These are phyloP conservation scores for Hirtodrosophila histrioides DNA, from an alignment of 2,888 invertebrate genomes.

Conservation along the genomic window DNA sequence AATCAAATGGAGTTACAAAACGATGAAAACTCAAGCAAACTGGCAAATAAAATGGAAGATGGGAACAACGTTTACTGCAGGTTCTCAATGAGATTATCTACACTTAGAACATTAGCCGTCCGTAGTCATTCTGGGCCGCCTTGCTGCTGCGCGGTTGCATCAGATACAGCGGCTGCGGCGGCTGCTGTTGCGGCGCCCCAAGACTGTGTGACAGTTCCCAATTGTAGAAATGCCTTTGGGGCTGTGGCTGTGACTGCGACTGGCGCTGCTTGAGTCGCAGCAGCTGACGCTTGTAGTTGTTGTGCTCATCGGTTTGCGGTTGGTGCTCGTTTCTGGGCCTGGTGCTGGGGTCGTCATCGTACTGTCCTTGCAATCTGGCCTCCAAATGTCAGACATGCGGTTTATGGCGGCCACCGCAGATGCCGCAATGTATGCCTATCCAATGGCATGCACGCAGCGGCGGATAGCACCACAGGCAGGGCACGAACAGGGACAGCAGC, in stretches of 20 bases:
- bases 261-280: constrained; percentile 61
- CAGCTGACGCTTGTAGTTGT: constrained; percentile 62
- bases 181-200: constrained; percentile 65
- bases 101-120: constrained; percentile 64
- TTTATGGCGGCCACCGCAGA: constrained; percentile 93
- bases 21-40: constrained; percentile 20
- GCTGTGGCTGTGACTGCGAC: constrained; percentile 57
- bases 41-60: constrained; percentile 29
- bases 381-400: constrained; percentile 85
- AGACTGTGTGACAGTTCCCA: constrained; percentile 74
- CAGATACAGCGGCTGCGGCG: constrained; percentile 56
- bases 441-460: constrained; percentile 93
- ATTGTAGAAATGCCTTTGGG: constrained; percentile 69
- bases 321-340: constrained; percentile 71
- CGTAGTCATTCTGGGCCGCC: constrained; percentile 79
- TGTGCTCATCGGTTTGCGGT: constrained; percentile 30
- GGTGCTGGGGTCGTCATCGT: constrained; percentile 76
- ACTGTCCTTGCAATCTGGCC: constrained; percentile 82
- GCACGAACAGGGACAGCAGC: constrained; percentile 93
- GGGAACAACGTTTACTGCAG: constrained; percentile 18
- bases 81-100: neutral
- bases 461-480: constrained; percentile 97
- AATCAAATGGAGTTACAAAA: constrained; percentile 51
- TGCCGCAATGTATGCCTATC: constrained; percentile 91
- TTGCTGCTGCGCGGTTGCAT: constrained; percentile 61